A percentile compares a stretch with the other conserved stretches of the same genome.
phyloP scores from a whole-genome alignment of 2,888 invertebrate genomes.

The Euproctis similis region DNA sequence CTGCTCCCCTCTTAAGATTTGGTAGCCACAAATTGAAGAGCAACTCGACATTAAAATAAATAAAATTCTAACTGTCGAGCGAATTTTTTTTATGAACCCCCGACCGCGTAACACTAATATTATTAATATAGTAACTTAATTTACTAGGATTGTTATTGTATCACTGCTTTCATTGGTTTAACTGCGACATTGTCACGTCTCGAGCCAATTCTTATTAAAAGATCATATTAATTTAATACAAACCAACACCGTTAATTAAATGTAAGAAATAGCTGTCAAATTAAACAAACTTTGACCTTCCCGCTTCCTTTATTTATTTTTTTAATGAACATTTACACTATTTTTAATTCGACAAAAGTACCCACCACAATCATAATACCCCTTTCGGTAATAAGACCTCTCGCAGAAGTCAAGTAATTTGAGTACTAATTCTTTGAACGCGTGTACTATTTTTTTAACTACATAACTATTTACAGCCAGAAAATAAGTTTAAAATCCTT shows the following conservation, averaged over 20 bases:
- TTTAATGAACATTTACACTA: constrained; percentile 47
- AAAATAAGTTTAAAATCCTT: not conserved
- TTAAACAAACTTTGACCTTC: constrained; percentile 23
- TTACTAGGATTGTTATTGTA: no score
- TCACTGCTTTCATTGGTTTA: not conserved
- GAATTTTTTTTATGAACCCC: no score
- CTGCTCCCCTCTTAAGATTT: no score
- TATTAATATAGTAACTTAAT: no score
- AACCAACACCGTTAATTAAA: constrained; percentile 47
- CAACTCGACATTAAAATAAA: no score
- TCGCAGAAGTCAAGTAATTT: constrained; percentile 59
- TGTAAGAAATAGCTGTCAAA: constrained; percentile 37
- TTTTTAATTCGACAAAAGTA: constrained; percentile 47
- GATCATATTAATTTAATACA: constrained; percentile 1
- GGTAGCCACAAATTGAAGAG: no score
- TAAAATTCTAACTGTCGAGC: no score
- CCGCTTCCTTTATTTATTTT: constrained; percentile 28
- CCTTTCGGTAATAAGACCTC: constrained; percentile 49
- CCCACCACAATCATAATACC: constrained; percentile 28
- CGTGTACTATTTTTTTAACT: constrained; percentile 19
- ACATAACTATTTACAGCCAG: constrained; percentile 1
- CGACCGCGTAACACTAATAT: no score
- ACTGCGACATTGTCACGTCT: no score
- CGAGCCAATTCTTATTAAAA: not conserved
- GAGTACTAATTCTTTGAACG: constrained; percentile 54